Percentiles rank a stretch among this genome's conserved stretches.
Evolutionary conservation across 2,797 vertebrate genomes (phyloP).

Genomic region (Lagorchestes hirsutus): DNA sequence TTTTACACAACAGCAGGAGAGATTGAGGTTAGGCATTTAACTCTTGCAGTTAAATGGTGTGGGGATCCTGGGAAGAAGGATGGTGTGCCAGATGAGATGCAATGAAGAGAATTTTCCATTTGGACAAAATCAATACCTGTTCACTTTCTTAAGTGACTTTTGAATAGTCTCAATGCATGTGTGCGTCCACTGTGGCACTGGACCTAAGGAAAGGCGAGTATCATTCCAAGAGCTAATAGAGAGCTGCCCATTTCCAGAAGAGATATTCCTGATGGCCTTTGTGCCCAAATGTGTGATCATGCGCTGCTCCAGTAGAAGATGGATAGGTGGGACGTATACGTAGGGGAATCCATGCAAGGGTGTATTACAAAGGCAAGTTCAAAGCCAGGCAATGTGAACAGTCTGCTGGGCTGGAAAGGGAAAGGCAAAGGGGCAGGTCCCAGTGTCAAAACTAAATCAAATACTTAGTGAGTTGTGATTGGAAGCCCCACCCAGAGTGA

Average conservation of each 20-base stretch:
- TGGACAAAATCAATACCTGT: not conserved
- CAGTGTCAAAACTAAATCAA: not conserved
- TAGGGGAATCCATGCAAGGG: not conserved
- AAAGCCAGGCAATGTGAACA: not conserved
- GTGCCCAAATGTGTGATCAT: not conserved
- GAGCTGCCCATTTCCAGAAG: not conserved
- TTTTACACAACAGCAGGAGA: not conserved
- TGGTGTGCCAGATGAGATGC: not conserved
- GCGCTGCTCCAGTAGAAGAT: not conserved
- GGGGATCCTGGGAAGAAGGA: not conserved
- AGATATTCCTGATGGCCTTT: not conserved
- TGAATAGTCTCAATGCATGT: not conserved
- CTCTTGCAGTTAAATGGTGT: not conserved
- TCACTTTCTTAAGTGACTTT: not conserved
- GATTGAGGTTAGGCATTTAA: not conserved
- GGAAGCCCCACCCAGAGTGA: not conserved
- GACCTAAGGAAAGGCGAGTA: not conserved
- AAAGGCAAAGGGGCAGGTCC: not conserved
- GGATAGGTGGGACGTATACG: too few relatives aligned
- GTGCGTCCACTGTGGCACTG: not conserved
- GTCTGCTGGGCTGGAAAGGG: not conserved
- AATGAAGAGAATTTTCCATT: not conserved
- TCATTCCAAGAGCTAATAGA: not conserved
- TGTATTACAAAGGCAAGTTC: not conserved
- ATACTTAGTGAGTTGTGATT: not conserved